Conservation (phyloP, 1,140 invertebrate species). For the Zophobas morio region DNA sequence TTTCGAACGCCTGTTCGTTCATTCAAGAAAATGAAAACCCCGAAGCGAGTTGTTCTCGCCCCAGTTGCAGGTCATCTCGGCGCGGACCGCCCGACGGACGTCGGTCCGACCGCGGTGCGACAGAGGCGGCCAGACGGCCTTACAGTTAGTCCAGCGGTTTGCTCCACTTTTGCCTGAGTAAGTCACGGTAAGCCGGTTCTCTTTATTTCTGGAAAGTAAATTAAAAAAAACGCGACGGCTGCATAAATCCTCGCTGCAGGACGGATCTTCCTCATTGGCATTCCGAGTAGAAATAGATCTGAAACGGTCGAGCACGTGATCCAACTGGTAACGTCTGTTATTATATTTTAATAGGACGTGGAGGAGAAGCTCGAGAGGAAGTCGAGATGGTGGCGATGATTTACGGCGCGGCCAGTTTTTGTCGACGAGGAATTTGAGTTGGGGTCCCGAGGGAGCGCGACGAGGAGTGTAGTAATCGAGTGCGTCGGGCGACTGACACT, state of each 20-base stretch:
- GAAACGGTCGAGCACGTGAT: conserved; percentile 26
- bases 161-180: conserved; percentile 24
- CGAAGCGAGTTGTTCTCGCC: no score
- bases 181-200: conserved; percentile 22
- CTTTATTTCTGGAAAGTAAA: conserved; percentile 5
- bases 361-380: background rate
- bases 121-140: background rate
- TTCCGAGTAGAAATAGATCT: conserved; percentile 21
- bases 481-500: no score
- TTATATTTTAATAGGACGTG: conserved; percentile 32
- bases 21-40: background rate
- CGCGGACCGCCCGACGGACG: background rate
- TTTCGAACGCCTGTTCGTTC: background rate
- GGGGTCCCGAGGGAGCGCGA: no score
- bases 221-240: background rate
- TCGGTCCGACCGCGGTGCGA: background rate
- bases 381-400: conserved; percentile 2
- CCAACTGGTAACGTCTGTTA: conserved; percentile 7
- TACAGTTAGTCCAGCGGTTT: conserved; percentile 27
- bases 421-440: no score
- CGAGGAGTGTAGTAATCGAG: no score
- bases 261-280: conserved; percentile 21
- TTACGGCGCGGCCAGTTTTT: background rate
- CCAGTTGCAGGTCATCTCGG: background rate
- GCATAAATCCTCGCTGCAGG: background rate